Percentiles rank a stretch among this genome's conserved stretches.
phyloP scores from a whole-genome alignment of 35 echinoderm and acorn worm genomes.

The Anneissia japonica region DNA sequence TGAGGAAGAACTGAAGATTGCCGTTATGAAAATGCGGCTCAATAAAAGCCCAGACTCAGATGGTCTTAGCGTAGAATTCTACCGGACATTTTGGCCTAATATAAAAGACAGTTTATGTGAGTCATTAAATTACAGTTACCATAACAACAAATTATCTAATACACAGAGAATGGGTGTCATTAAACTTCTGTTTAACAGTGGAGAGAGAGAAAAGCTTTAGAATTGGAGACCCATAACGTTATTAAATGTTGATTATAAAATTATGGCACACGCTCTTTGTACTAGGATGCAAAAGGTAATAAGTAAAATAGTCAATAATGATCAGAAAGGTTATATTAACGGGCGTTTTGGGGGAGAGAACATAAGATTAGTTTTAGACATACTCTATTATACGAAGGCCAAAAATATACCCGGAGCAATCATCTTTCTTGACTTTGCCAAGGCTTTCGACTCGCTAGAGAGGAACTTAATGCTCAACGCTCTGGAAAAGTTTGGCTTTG shows the following conservation, averaged over 20 bases:
- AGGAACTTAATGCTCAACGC: neutral
- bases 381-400: neutral
- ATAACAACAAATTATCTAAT: neutral
- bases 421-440: neutral
- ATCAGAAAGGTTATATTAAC: neutral
- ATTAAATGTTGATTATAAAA: neutral
- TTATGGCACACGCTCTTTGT: neutral
- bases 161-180: neutral
- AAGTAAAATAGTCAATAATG: neutral
- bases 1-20: neutral
- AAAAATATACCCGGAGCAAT: neutral
- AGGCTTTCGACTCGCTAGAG: neutral
- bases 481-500: neutral
- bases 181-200: neutral
- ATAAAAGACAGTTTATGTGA: neutral
- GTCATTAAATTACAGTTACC: neutral
- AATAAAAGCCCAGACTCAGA: neutral
- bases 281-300: neutral
- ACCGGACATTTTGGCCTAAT: neutral
- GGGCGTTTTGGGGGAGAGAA: neutral
- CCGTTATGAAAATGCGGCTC: neutral
- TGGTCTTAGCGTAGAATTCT: neutral
- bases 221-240: neutral
- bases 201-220: neutral
- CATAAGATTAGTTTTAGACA: neutral